Conservation (phyloP, 2,888 invertebrate species). For the Cheiracanthium punctorium region DNA sequence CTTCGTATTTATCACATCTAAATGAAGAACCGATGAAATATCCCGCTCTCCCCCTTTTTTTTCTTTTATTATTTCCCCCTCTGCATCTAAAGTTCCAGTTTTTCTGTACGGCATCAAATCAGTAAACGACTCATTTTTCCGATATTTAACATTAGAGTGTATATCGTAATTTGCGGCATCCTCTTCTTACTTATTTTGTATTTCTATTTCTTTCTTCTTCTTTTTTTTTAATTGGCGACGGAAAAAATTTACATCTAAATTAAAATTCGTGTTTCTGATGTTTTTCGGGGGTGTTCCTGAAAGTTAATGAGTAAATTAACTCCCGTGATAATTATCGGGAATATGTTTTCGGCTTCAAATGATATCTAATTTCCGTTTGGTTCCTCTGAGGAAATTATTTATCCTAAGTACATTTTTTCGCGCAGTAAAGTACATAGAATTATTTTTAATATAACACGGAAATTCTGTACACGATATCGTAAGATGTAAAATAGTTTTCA, state of each 20-base stretch:
- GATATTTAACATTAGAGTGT: conserved; percentile 40
- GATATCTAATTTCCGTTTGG: conserved; percentile 26
- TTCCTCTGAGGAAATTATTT: neutral
- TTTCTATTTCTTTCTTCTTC: neutral
- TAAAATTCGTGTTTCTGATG: conserved; percentile 25
- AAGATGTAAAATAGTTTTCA: no score
- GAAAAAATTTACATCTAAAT: conserved; percentile 9
- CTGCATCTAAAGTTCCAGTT: neutral
- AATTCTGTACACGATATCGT: no score
- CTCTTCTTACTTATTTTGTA: no score
- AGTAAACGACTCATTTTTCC: conserved; percentile 40
- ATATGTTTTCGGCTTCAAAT: neutral
- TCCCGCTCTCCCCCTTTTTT: conserved; percentile 9
- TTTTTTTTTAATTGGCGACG: neutral
- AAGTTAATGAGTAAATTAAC: conserved; percentile 18
- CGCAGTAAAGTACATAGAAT: neutral
- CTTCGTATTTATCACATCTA: conserved; percentile 50
- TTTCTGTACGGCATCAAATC: neutral
- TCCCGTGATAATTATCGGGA: conserved; percentile 9
- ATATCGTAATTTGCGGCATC: conserved; percentile 29
- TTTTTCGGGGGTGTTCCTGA: neutral
- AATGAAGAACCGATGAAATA: conserved; percentile 66
- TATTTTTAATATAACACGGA: no score
- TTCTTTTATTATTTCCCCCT: conserved; percentile 20
- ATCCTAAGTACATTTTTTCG: neutral